A percentile compares a stretch with the other conserved stretches of the same genome.
Conservation (phyloP, 2,888 invertebrate species). For the Ochropacha duplaris region DNA sequence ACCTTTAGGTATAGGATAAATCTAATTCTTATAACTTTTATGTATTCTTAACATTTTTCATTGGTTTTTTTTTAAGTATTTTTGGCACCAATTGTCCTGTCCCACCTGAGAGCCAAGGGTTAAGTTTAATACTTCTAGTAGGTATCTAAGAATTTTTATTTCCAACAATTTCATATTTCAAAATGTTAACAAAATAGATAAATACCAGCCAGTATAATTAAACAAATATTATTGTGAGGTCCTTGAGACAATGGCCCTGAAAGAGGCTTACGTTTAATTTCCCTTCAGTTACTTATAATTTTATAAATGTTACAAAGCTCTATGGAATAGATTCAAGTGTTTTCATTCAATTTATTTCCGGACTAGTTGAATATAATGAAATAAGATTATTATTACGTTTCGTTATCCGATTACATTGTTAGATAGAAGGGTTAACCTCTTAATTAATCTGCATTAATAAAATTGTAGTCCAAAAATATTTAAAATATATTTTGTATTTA, state of each 20-base stretch:
- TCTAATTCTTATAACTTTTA: too few relatives aligned
- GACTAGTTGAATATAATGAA: constrained; percentile 2
- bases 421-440: neutral
- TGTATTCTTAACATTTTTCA: too few relatives aligned
- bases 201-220: constrained; percentile 54
- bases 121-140: too few relatives aligned
- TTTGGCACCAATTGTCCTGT: too few relatives aligned
- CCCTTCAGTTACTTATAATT: constrained; percentile 13
- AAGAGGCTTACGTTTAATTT: constrained; percentile 7
- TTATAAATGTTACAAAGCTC: constrained; percentile 20
- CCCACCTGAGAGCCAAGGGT: too few relatives aligned
- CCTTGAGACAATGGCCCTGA: constrained; percentile 41
- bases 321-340: constrained; percentile 40
- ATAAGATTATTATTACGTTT: neutral
- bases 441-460: too few relatives aligned
- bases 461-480: too few relatives aligned
- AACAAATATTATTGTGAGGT: constrained; percentile 61
- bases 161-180: too few relatives aligned
- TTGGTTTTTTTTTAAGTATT: too few relatives aligned
- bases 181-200: constrained; percentile 59
- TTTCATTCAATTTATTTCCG: constrained; percentile 54
- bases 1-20: too few relatives aligned
- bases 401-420: neutral
- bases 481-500: too few relatives aligned
- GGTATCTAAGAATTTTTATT: too few relatives aligned